These are phyloP conservation scores for Anneissia japonica DNA, from an alignment of 35 echinoderm and acorn worm genomes.

Conservation along the genomic window DNA sequence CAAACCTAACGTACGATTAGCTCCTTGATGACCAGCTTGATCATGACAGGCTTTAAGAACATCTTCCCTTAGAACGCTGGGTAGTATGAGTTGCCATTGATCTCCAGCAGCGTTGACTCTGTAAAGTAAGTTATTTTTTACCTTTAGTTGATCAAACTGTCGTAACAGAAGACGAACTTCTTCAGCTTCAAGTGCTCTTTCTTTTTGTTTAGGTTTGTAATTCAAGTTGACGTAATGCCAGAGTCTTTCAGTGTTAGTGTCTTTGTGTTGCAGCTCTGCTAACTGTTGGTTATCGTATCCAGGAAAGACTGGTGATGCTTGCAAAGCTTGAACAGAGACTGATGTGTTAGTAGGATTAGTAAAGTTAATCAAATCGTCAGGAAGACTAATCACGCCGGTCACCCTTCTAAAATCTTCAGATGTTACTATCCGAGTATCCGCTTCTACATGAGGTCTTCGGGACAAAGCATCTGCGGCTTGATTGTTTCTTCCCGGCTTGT, in stretches of 20 bases:
- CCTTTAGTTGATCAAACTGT: not conserved
- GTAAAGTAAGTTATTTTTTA: constrained; percentile 15
- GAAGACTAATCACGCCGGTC: not conserved
- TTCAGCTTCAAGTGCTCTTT: not conserved
- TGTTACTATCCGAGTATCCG: no score
- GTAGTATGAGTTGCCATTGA: constrained; percentile 9
- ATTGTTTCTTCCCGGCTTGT: constrained; percentile 8
- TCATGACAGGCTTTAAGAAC: constrained; percentile 24
- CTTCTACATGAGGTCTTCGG: not conserved
- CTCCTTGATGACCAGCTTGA: constrained; percentile 31
- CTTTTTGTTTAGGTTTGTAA: not conserved
- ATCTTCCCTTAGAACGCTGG: not conserved
- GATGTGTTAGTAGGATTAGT: not conserved
- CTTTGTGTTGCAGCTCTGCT: not conserved
- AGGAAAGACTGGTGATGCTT: not conserved
- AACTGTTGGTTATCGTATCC: not conserved
- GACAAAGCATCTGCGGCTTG: constrained; percentile 14
- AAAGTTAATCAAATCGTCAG: not conserved
- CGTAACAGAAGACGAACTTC: constrained; percentile 13
- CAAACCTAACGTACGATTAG: constrained; percentile 13
- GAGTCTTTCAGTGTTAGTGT: not conserved
- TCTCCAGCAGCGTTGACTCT: not conserved
- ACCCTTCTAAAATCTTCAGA: not conserved
- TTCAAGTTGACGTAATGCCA: not conserved
- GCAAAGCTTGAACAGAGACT: not conserved